Evolutionary conservation across 2,113 vertebrate species (phyloP).

Genomic region (Phylloscopus whistleri): DNA sequence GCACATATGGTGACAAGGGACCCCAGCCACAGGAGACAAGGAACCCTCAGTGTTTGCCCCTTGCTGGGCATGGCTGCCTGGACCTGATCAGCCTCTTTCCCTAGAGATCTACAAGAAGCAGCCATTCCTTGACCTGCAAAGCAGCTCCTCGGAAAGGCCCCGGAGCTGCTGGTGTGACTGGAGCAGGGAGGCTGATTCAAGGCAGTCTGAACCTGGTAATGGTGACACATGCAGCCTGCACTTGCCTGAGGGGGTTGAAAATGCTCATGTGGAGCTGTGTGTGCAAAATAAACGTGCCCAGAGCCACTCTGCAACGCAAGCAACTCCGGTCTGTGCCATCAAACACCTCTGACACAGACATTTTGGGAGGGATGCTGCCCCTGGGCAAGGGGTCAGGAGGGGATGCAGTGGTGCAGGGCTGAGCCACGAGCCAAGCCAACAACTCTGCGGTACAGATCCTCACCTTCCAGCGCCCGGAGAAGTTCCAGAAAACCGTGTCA

Average conservation of each 20-base stretch:
- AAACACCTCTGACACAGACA: background rate
- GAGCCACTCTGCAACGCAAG: background rate
- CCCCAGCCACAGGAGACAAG: rapidly evolving
- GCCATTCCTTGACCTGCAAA: background rate
- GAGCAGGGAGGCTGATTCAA: rapidly evolving
- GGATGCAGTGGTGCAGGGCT: background rate
- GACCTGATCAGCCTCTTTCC: background rate
- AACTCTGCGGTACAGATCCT: rapidly evolving
- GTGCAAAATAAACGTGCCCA: background rate
- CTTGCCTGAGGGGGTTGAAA: background rate
- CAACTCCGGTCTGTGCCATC: rapidly evolving
- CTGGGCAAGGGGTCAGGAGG: rapidly evolving
- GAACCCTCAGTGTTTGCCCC: background rate
- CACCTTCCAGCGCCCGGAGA: background rate
- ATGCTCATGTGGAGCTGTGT: rapidly evolving
- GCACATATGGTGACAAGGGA: background rate
- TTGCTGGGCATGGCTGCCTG: background rate
- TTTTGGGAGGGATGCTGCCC: background rate
- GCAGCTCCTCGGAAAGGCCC: background rate
- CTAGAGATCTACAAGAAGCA: background rate
- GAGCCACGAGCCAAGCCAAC: background rate
- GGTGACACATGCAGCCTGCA: rapidly evolving
- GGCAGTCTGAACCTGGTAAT: background rate
- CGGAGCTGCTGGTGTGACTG: background rate
- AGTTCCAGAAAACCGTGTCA: background rate